Conservation (phyloP, 2,888 invertebrate species). For the Xylota sylvarum region DNA sequence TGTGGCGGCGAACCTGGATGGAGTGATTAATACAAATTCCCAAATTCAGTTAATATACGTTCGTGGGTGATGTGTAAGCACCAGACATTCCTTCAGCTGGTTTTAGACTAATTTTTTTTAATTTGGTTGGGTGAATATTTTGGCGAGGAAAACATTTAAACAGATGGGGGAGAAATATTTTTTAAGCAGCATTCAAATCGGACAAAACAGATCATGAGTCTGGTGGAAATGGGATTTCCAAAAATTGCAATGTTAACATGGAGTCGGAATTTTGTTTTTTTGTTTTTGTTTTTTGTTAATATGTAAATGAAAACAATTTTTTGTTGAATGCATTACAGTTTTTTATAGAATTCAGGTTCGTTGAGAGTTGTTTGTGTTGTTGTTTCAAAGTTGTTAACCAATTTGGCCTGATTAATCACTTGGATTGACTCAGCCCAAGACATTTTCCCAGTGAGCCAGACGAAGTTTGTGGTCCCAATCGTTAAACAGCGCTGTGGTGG, state of each 20-base stretch:
- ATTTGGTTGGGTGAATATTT: neutral
- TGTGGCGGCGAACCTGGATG: constrained; percentile 1
- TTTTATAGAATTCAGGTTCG: too few relatives aligned
- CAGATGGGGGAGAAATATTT: constrained; percentile 5
- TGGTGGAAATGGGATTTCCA: neutral
- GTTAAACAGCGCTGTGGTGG: too few relatives aligned
- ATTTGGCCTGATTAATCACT: too few relatives aligned
- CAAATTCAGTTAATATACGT: neutral
- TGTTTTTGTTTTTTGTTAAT: neutral
- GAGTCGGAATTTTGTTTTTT: neutral
- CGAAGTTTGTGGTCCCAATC: too few relatives aligned
- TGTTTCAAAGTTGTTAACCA: too few relatives aligned
- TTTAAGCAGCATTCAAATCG: neutral
- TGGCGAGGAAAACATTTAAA: constrained; percentile 20
- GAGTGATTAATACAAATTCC: constrained; percentile 3
- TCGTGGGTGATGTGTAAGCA: constrained; percentile 14
- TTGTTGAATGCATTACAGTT: too few relatives aligned
- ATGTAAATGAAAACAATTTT: too few relatives aligned
- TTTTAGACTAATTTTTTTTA: neutral
- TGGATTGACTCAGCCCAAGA: too few relatives aligned
- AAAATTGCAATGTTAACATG: neutral
- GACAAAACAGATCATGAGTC: neutral
- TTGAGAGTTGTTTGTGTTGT: too few relatives aligned
- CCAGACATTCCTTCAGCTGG: neutral
- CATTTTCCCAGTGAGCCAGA: too few relatives aligned